Conservation (phyloP, 2,797 vertebrate genomes). For the Hippocampus kuda region DNA sequence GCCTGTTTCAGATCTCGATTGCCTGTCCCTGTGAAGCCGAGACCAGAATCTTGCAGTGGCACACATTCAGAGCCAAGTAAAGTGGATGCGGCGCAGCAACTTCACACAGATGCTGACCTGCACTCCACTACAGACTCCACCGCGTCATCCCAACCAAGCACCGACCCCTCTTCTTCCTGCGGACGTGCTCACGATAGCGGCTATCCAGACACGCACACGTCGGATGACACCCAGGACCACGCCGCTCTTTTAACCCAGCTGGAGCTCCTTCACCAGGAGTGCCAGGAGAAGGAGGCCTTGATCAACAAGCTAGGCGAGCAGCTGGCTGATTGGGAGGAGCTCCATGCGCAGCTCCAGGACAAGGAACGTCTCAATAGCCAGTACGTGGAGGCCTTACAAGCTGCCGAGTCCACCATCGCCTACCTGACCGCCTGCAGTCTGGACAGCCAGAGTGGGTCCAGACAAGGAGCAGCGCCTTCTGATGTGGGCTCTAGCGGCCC, state of each 20-base stretch:
- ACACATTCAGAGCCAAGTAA: not conserved
- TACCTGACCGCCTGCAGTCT: constrained; percentile 71
- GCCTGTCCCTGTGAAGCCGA: constrained; percentile 67
- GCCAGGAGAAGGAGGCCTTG: constrained; percentile 66
- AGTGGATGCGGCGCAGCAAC: constrained; percentile 20
- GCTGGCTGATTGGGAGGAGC: constrained; percentile 52
- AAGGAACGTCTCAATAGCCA: constrained; percentile 58
- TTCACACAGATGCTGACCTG: constrained; percentile 27
- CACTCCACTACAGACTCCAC: constrained; percentile 13
- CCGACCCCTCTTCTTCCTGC: constrained; percentile 25
- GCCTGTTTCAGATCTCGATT: constrained; percentile 70
- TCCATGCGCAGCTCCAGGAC: constrained; percentile 56
- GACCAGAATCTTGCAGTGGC: constrained; percentile 33
- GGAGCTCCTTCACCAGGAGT: constrained; percentile 68
- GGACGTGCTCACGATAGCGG: constrained; percentile 9
- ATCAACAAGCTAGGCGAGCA: constrained; percentile 60
- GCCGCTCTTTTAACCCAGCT: constrained; percentile 55
- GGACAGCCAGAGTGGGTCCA: constrained; percentile 54
- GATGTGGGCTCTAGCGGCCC: constrained; percentile 32
- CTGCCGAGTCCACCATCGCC: constrained; percentile 69
- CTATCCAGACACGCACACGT: constrained; percentile 19
- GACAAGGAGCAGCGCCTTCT: constrained; percentile 16
- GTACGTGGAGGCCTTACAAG: constrained; percentile 59
- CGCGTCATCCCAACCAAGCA: constrained; percentile 16
- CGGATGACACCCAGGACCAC: constrained; percentile 18